Evolutionary conservation across 2,113 vertebrate genomes (phyloP), one percentile per base, ranked within the genome.

Genomic region (Casuarius casuarius): DNA sequence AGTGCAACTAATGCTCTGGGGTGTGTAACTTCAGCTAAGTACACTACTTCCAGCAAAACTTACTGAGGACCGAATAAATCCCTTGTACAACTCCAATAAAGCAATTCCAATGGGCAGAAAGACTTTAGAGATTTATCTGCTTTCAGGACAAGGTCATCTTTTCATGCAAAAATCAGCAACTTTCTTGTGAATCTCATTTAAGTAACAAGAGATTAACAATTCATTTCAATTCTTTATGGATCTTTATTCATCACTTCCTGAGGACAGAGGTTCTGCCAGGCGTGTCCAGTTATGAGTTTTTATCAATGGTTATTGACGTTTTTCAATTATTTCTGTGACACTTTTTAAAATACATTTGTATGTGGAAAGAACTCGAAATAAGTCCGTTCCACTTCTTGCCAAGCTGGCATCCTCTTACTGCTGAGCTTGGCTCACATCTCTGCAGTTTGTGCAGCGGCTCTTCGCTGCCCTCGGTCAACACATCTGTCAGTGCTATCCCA

Each of bases 281-380:
- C 74, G 3, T 88, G 84, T 70, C 94, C 85, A 85, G 67, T 31
- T 91, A 89, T 68, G 80, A 88, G 93, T 56, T 91, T 81, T 87
- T 81, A 96, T 97, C 25, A 68, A 97, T 96, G 4, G 5, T 96
- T 98, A 97, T 95, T 96, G 97, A 98, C 88, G 82, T 82, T 97
- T 97, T 97, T 72, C 96, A 95, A 84, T 96, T 97, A 90, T 85
- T 94, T 70, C 74, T 20, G 40, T 95, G 97, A 88, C 96, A 97
- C 89, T 92, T 95, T 71, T 52, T 96, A 85, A 96, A 97, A 95
- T 89, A 94, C 81, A 92, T 97, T 97, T 96, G 88, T 96, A 84
- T 94, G 97, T 90, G 91, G 94, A 97, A 97, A 68, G 91, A 22
- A 77, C 56, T 96, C 31, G 1, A 65, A 65, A 76, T 48, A 88